A percentile compares a stretch with the other conserved stretches of the same genome.
phyloP scores from a whole-genome alignment of 2,888 invertebrate genomes.

The Eristalis arbustorum region DNA sequence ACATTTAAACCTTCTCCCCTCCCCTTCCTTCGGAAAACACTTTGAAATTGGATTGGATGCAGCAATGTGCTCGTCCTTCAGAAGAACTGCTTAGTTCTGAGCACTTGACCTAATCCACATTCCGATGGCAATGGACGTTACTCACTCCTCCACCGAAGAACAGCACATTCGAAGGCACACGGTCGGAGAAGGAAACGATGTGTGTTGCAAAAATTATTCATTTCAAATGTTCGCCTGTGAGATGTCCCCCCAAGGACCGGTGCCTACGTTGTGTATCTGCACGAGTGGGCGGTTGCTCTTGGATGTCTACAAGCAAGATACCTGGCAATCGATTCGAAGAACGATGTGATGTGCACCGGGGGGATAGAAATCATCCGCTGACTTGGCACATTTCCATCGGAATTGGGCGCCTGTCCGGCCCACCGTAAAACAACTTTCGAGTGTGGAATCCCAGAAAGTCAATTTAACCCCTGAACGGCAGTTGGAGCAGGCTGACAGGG shows the following conservation, averaged over 20 bases:
- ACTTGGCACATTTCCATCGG: constrained; percentile 1
- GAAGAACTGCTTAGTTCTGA: no score
- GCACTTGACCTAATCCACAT: no score
- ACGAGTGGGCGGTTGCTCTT: background rate
- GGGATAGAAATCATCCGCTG: background rate
- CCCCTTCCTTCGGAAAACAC: no score
- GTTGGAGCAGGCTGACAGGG: background rate
- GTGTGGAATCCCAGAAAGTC: background rate
- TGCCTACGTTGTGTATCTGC: background rate
- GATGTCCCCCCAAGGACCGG: background rate
- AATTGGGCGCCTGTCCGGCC: background rate
- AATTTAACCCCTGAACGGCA: background rate
- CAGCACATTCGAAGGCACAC: background rate
- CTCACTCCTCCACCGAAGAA: background rate
- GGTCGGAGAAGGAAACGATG: background rate
- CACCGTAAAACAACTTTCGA: background rate
- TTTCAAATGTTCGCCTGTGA: background rate
- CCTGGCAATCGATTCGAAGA: background rate
- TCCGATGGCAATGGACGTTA: no score
- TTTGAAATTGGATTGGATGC: no score
- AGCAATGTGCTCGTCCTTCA: no score
- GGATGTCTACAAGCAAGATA: background rate
- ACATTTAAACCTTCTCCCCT: no score
- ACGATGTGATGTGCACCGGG: background rate
- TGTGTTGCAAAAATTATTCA: constrained; percentile 3